Evolutionary conservation across 2,888 invertebrate species (phyloP).

Genomic region (Theretra japonica): DNA sequence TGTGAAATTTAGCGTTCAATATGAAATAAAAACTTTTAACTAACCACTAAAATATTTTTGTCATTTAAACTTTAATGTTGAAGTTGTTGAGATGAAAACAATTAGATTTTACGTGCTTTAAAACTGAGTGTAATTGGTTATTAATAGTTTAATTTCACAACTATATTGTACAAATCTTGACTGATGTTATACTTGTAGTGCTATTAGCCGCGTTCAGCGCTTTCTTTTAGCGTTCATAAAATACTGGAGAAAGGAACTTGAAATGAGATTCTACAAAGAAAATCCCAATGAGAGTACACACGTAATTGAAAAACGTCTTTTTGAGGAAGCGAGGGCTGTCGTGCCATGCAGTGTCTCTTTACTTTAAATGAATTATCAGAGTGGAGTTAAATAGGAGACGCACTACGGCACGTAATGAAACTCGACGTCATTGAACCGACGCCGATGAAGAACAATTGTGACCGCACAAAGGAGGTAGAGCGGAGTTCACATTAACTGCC

Average conservation of each 20-base stretch:
- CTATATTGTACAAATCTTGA: neutral
- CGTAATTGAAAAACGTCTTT: constrained; percentile 3
- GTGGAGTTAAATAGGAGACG: neutral
- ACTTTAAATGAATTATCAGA: neutral
- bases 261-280: neutral
- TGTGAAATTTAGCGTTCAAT: too few relatives aligned
- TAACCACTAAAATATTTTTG: too few relatives aligned
- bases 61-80: neutral
- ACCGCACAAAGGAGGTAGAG: neutral
- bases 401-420: neutral
- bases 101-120: neutral
- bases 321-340: neutral
- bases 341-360: neutral
- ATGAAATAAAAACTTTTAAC: too few relatives aligned
- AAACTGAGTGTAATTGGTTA: neutral
- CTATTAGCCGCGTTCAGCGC: neutral
- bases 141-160: neutral
- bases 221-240: too few relatives aligned
- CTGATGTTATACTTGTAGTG: neutral
- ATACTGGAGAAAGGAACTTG: neutral
- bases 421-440: neutral
- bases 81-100: neutral
- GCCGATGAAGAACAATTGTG: neutral
- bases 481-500: neutral
- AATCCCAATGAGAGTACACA: neutral